Conservation (phyloP, 2,113 vertebrate species). For the Urocolius indicus region DNA sequence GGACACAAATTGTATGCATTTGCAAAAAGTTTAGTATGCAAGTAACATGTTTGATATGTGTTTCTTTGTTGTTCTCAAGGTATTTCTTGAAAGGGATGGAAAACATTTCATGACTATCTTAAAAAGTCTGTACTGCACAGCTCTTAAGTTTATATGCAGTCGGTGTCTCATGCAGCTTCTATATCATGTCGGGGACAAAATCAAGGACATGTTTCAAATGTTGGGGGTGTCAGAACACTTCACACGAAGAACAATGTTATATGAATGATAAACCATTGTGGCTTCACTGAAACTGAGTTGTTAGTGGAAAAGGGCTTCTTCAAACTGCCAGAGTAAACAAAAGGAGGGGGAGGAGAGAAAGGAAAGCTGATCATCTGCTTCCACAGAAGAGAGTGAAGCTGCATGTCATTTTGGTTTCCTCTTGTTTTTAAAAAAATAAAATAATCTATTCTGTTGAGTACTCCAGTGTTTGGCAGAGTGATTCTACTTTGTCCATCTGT, state of each 20-base stretch:
- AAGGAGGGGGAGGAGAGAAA: neutral
- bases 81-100: neutral
- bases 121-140: neutral
- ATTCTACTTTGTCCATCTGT: constrained; percentile 70
- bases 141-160: neutral
- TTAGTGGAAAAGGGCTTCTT: neutral
- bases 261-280: neutral
- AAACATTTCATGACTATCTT: neutral
- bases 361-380: neutral
- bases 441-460: neutral
- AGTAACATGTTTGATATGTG: neutral
- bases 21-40: neutral
- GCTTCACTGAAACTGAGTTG: neutral
- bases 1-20: neutral
- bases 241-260: neutral
- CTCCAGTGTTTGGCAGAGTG: constrained; percentile 58
- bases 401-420: constrained; percentile 34
- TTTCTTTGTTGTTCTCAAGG: neutral
- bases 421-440: neutral
- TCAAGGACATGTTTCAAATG: neutral
- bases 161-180: neutral
- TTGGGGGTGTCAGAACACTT: neutral
- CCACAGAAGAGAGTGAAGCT: neutral
- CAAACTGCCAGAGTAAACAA: neutral
- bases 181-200: neutral